Conservation (phyloP, 1,140 invertebrate species). For the Neocloeon triangulifer region DNA sequence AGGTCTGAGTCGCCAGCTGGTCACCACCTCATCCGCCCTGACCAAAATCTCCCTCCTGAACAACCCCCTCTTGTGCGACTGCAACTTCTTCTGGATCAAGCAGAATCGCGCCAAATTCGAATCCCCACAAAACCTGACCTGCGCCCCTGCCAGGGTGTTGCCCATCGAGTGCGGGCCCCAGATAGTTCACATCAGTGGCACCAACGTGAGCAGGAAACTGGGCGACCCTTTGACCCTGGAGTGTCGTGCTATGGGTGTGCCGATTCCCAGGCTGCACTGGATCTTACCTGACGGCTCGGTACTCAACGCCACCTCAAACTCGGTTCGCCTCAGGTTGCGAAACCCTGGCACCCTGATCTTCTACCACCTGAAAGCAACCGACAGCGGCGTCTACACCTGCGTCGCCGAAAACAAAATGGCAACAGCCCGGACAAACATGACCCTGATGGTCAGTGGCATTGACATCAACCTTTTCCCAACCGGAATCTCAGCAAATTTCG, state of each 20-base stretch:
- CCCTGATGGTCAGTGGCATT: constrained; percentile 1
- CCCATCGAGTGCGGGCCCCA: neutral
- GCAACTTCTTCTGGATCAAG: neutral
- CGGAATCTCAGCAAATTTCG: constrained; percentile 1
- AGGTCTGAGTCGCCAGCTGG: neutral
- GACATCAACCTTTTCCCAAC: constrained; percentile 1
- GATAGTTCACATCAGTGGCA: neutral
- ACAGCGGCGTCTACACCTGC: neutral
- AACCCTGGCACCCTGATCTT: constrained; percentile 1
- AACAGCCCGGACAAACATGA: neutral
- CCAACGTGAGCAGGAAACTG: neutral
- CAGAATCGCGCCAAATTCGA: constrained; percentile 1
- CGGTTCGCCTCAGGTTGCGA: neutral
- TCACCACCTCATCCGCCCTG: neutral
- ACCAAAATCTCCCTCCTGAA: neutral
- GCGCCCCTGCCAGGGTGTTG: too few species aligned
- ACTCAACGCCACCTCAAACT: constrained; percentile 1
- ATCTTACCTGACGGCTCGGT: constrained; percentile 1
- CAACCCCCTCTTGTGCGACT: constrained; percentile 1
- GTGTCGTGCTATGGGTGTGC: neutral
- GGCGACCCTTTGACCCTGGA: constrained; percentile 2
- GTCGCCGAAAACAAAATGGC: neutral
- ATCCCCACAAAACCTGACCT: neutral
- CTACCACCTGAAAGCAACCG: constrained; percentile 3
- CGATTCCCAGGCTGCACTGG: neutral